Conservation (phyloP, 2,888 invertebrate genomes). For the Polietes domitor region DNA sequence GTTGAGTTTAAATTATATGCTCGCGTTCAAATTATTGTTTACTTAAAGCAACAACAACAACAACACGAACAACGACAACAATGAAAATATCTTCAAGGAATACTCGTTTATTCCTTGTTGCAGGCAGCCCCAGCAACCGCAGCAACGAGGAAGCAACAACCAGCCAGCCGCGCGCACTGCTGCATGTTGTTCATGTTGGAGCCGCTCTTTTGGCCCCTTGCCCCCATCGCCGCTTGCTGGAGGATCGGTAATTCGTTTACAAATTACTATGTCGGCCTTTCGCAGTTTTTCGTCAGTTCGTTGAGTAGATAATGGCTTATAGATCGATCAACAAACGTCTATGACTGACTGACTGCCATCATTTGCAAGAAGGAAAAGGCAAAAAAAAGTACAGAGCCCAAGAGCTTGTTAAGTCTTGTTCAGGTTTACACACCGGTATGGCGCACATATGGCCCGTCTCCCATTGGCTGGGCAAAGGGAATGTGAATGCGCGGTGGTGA, state of each 20-base stretch:
- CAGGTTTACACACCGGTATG: not conserved
- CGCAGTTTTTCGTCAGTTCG: conserved; percentile 70
- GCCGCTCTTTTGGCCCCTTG: not conserved
- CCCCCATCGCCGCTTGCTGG: conserved; percentile 10
- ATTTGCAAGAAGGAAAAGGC: conserved; percentile 29
- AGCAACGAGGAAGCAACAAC: conserved; percentile 17
- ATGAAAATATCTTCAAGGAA: conserved; percentile 41
- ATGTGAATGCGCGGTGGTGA: not conserved
- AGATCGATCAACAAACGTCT: conserved; percentile 62
- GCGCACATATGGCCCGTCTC: not conserved
- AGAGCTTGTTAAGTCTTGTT: conserved; percentile 46
- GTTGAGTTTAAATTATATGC: conserved; percentile 68
- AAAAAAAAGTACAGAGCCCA: not conserved
- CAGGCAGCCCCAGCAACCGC: conserved; percentile 32
- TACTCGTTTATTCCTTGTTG: conserved; percentile 52
- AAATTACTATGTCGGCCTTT: conserved; percentile 71
- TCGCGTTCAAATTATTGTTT: conserved; percentile 69
- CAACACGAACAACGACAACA: conserved; percentile 27
- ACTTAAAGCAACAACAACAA: conserved; percentile 64
- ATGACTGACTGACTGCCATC: conserved; percentile 61
- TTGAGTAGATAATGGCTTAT: conserved; percentile 66
- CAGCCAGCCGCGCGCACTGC: not conserved
- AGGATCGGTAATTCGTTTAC: conserved; percentile 65
- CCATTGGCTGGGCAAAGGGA: not conserved
- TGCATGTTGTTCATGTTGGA: not conserved